phyloP scores from a whole-genome alignment of 2,113 vertebrate species.

The Danio rerio region DNA sequence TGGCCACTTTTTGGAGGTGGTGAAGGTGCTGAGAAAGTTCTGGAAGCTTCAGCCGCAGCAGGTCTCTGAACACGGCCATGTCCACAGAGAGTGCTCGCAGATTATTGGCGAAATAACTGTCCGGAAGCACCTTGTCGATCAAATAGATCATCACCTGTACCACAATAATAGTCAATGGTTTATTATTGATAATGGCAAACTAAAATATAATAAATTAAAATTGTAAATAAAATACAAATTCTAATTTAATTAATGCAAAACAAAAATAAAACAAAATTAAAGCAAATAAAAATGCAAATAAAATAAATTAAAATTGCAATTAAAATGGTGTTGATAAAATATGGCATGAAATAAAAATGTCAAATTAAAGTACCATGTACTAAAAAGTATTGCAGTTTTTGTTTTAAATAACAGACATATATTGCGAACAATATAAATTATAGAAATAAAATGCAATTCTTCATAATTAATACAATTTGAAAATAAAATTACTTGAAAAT shows the following conservation, averaged over 20 bases:
- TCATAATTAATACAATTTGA: too few species aligned
- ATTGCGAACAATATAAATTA: too few species aligned
- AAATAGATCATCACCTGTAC: constrained; percentile 97
- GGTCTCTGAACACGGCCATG: constrained; percentile 91
- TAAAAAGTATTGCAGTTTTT: too few species aligned
- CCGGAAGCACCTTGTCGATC: constrained; percentile 97
- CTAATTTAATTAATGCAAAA: not conserved
- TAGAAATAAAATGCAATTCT: too few species aligned
- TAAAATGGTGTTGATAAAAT: too few species aligned
- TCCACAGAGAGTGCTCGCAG: constrained; percentile 93
- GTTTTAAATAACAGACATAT: too few species aligned
- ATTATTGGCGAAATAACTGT: constrained; percentile 98
- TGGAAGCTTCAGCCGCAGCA: constrained; percentile 85
- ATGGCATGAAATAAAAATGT: too few species aligned
- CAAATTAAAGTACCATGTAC: too few species aligned
- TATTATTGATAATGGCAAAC: not conserved
- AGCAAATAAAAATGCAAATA: too few species aligned
- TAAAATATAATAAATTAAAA: not conserved
- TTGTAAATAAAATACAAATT: too few species aligned
- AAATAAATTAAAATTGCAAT: not conserved
- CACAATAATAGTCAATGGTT: not conserved
- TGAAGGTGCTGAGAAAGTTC: constrained; percentile 88
- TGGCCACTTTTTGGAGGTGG: constrained; percentile 83
- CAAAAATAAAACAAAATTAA: too few species aligned
- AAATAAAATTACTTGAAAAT: too few species aligned